A percentile compares a stretch with the other conserved stretches of the same genome.
Evolutionary conservation across 2,797 vertebrate genomes (phyloP).

Genomic region (Acestrorhynchus altus): DNA sequence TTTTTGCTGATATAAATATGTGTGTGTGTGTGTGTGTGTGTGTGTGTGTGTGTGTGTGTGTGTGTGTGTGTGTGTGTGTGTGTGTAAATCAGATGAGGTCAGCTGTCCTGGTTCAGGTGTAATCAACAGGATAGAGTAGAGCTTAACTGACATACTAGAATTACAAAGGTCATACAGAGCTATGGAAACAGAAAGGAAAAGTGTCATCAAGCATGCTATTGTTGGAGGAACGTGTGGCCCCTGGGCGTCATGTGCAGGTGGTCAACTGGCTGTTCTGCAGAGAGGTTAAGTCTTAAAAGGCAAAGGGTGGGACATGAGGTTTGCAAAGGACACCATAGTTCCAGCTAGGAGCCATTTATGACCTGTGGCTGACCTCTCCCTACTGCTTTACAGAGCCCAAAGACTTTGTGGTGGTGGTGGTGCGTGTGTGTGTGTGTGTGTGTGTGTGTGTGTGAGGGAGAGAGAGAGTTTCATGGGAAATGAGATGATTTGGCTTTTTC

Average conservation of each 20-base stretch:
- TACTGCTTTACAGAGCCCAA: constrained; percentile 88
- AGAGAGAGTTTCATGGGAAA: no score
- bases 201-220: constrained; percentile 80
- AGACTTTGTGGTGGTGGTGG: constrained; percentile 72
- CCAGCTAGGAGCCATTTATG: constrained; percentile 88
- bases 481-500: constrained; percentile 35
- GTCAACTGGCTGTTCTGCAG: constrained; percentile 83
- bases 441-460: background rate
- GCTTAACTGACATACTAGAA: constrained; percentile 32
- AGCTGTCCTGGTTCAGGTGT: constrained; percentile 9
- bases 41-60: no score
- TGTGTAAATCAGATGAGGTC: background rate
- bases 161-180: constrained; percentile 74
- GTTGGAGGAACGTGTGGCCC: constrained; percentile 78
- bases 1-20: no score
- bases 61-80: no score
- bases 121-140: background rate
- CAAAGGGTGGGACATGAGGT: constrained; percentile 82
- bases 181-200: constrained; percentile 72
- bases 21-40: no score
- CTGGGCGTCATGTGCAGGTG: constrained; percentile 85
- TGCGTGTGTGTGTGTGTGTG: constrained; percentile 82
- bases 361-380: constrained; percentile 90
- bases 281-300: constrained; percentile 85
- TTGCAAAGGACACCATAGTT: constrained; percentile 74